Evolutionary conservation across 2,113 vertebrate genomes (phyloP).

Genomic region (Chaenogobius annularis): DNA sequence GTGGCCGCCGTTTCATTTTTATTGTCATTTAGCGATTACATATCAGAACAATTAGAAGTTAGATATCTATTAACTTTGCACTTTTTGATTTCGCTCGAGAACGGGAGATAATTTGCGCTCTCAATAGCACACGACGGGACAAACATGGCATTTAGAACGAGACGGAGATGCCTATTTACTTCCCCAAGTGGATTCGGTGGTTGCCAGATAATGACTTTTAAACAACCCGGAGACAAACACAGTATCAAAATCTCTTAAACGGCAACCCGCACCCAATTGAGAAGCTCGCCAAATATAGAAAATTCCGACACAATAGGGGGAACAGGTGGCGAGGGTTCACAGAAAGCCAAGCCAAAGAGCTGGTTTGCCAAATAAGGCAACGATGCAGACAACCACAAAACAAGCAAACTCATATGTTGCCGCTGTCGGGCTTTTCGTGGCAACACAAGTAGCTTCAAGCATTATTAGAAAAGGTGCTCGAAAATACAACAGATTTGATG

Average conservation of each 20-base stretch:
- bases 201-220: constrained; percentile 52
- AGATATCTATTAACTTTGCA: constrained; percentile 76
- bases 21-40: constrained; percentile 77
- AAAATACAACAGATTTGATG: constrained; percentile 66
- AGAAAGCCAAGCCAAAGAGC: constrained; percentile 64
- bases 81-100: constrained; percentile 61
- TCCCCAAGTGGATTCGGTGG: constrained; percentile 54
- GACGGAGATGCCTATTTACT: constrained; percentile 56
- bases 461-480: constrained; percentile 44
- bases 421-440: constrained; percentile 21
- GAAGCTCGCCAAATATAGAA: constrained; percentile 82
- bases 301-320: constrained; percentile 77
- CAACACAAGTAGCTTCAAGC: constrained; percentile 18
- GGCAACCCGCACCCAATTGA: constrained; percentile 60
- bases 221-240: constrained; percentile 40
- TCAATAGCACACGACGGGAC: constrained; percentile 59
- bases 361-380: constrained; percentile 77
- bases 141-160: constrained; percentile 65
- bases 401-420: constrained; percentile 47
- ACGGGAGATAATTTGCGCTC: constrained; percentile 55
- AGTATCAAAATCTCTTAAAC: constrained; percentile 21
- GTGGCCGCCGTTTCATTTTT: constrained; percentile 72
- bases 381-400: constrained; percentile 59
- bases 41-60: constrained; percentile 80
- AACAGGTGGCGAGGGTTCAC: constrained; percentile 79